Base-by-base conservation (phyloP, 2,113 vertebrate species). In the Mesembrinibis cayennensis region DNA sequence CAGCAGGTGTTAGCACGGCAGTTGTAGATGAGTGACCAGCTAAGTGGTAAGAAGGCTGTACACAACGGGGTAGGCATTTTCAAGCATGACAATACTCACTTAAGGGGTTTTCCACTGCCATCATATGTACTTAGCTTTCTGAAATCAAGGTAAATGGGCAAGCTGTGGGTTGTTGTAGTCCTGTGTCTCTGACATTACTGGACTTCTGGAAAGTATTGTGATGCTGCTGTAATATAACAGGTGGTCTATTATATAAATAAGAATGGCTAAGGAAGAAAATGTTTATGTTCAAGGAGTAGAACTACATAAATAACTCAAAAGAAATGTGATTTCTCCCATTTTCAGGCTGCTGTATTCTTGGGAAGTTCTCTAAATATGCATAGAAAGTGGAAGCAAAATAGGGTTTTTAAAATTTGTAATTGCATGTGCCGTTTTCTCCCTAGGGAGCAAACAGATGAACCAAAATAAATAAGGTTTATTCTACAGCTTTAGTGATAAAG, bases 401-500 rank as follows among this genome's bases (percentile, higher is more conserved):
- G 25, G 3, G 19, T 83, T 90, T 74, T 71, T 20, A 1, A 42
- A 34, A 38, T 82, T 89, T 88, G 74, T 89, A 69, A 93, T 89
- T 91, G 87, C 21, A 8, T 87, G 23, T 87, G 61, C 63, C 0
- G 0, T 62, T 94, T 95, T 91, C 70, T 95, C 78, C 65, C 74
- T 55, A 47, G 82, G 67, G 72, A 90, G 63, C 26, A 74, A 97
- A 65, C 69, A 94, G 87, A 84, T 93, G 73, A 94, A 91, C 92
- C 47, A 76, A 96, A 95, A 88, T 90, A 89, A 92, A 92, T 87
- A 89, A 89, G 61, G 71, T 84, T 90, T 91, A 87, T 95, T 92
- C 74, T 93, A 66, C 71, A 91, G 62, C 81, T 90, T 94, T 45
- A 82, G 34, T 45, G 67, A 89, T 94, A 95, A 95, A 80, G 73